phyloP scores from a whole-genome alignment of 2,888 invertebrate genomes.

The Chorisops tibialis region DNA sequence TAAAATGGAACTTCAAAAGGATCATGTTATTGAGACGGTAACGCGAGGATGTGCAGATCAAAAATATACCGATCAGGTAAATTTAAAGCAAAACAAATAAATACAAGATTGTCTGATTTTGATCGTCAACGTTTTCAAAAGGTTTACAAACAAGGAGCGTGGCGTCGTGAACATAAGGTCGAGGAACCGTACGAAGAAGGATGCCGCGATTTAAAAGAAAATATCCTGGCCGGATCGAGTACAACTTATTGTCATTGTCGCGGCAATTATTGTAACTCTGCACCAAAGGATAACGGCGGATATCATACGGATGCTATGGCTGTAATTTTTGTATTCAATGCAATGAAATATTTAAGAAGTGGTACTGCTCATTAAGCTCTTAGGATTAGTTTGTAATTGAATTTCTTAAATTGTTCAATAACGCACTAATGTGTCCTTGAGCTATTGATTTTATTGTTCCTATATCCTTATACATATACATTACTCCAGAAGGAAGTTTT shows the following conservation, averaged over 20 bases:
- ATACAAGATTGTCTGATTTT: neutral
- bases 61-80: constrained; percentile 57
- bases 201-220: constrained; percentile 63
- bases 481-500: too few species aligned
- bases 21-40: constrained; percentile 49
- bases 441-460: too few species aligned
- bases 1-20: constrained; percentile 62
- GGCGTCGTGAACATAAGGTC: constrained; percentile 64
- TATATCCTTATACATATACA: too few species aligned
- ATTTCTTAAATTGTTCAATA: too few species aligned
- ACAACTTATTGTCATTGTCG: constrained; percentile 70
- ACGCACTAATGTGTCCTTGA: too few species aligned
- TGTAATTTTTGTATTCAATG: constrained; percentile 61
- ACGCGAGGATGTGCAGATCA: constrained; percentile 72
- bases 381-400: too few species aligned
- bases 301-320: constrained; percentile 60
- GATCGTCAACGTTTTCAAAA: constrained; percentile 49
- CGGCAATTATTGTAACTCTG: constrained; percentile 68
- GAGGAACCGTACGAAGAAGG: constrained; percentile 70
- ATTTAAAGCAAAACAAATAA: neutral
- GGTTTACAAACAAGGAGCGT: constrained; percentile 60
- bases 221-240: constrained; percentile 52
- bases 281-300: constrained; percentile 51
- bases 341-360: constrained; percentile 59
- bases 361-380: constrained; percentile 22